Conservation (phyloP, 2,113 vertebrate species). For the Hucho hucho region DNA sequence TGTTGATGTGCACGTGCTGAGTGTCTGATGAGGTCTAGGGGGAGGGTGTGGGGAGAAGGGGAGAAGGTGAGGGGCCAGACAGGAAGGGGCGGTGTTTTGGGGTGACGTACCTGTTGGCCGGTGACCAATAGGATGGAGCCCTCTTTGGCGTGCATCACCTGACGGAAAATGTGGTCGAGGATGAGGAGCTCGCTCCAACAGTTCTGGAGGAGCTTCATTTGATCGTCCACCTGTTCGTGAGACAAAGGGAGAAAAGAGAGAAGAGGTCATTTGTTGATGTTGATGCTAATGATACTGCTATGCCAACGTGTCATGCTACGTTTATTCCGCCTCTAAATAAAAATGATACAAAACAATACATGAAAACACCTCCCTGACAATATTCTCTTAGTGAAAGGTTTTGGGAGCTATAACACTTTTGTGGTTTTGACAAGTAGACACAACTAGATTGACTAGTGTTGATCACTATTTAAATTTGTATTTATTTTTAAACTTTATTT, state of each 20-base stretch:
- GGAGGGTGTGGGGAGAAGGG: not conserved
- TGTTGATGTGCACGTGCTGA: conserved; percentile 41
- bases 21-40: conserved; percentile 34
- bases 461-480: no score
- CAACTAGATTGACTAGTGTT: no score
- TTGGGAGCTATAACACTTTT: no score
- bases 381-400: no score
- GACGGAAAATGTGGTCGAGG: conserved; percentile 95
- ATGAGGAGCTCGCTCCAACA: conserved; percentile 99
- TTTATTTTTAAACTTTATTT: no score
- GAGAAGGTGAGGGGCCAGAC: not conserved
- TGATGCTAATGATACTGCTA: no score
- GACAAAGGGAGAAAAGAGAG: not conserved
- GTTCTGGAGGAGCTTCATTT: conserved; percentile 99
- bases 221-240: conserved; percentile 89
- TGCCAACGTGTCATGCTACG: no score
- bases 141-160: conserved; percentile 95
- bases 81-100: not conserved
- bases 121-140: conserved; percentile 95
- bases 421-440: no score
- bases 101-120: conserved; percentile 90
- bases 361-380: no score
- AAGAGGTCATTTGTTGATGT: no score
- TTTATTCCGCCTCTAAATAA: no score
- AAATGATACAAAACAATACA: no score